A percentile compares a stretch with the other conserved stretches of the same genome.
phyloP scores from a whole-genome alignment of 2,797 vertebrate genomes.

The Danionella dracula region DNA sequence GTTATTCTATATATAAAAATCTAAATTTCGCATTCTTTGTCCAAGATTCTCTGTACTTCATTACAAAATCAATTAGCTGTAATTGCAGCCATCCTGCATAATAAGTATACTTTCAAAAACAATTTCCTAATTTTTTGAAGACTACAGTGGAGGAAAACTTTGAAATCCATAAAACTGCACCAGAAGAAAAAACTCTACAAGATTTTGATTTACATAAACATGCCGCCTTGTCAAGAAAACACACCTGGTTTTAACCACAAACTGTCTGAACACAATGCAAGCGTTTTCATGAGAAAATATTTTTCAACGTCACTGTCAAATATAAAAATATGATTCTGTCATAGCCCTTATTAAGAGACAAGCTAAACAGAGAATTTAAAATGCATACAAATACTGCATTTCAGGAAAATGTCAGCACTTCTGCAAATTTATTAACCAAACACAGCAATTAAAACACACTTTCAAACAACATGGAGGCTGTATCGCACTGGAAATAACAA shows the following conservation, averaged over 20 bases:
- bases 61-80: too few species aligned
- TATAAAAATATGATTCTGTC: neutral
- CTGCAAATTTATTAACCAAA: neutral
- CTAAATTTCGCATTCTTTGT: too few species aligned
- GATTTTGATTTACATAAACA: slow-evolving; percentile 40
- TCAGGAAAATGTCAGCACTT: neutral
- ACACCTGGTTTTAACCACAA: neutral
- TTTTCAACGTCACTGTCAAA: neutral
- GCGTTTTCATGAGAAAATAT: slow-evolving; percentile 8
- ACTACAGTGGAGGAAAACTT: neutral
- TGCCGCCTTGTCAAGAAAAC: slow-evolving; percentile 18
- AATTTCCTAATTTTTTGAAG: neutral
- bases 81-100: too few species aligned
- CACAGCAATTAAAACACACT: neutral
- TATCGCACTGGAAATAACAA: neutral
- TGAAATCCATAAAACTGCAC: slow-evolving; percentile 10
- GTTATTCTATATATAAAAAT: too few species aligned
- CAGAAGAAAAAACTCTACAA: slow-evolving; percentile 28
- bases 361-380: neutral
- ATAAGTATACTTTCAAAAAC: too few species aligned
- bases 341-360: neutral
- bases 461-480: neutral
- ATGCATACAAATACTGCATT: neutral
- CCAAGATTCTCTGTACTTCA: too few species aligned
- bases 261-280: neutral